Evolutionary conservation across 2,888 invertebrate genomes (phyloP).

Genomic region (Sipha maydis): DNA sequence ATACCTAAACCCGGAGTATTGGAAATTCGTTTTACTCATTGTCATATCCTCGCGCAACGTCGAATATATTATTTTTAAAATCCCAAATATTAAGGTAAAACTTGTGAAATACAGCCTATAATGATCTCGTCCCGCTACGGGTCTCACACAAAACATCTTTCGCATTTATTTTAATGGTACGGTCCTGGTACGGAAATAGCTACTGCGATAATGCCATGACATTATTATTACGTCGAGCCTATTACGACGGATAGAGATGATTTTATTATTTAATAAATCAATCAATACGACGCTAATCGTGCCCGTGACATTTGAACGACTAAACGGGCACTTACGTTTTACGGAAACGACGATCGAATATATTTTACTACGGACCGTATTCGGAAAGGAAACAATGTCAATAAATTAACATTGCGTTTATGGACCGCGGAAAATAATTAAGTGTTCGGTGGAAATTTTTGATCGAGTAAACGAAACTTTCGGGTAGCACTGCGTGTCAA

Average conservation of each 20-base stretch:
- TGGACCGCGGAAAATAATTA: not conserved
- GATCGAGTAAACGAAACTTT: slow-evolving; percentile 22
- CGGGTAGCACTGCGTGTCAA: not conserved
- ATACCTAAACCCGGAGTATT: not conserved
- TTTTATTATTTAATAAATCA: too few species aligned
- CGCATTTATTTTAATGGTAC: too few species aligned
- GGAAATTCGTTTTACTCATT: not conserved
- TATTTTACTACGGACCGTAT: not conserved
- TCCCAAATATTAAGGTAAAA: not conserved
- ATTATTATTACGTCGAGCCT: too few species aligned
- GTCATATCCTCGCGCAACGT: not conserved
- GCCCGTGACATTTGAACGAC: not conserved
- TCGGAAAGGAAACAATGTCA: not conserved
- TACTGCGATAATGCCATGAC: too few species aligned
- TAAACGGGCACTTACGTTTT: not conserved
- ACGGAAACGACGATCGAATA: too few species aligned
- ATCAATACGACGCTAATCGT: too few species aligned
- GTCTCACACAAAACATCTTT: too few species aligned
- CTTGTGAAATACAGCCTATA: too few species aligned
- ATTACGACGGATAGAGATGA: too few species aligned
- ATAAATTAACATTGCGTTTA: not conserved
- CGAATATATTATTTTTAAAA: not conserved
- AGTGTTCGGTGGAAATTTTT: not conserved
- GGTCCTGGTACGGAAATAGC: too few species aligned
- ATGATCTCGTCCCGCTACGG: too few species aligned